Conservation (phyloP, 2,888 invertebrate species). For the Dendrolimus pini region DNA sequence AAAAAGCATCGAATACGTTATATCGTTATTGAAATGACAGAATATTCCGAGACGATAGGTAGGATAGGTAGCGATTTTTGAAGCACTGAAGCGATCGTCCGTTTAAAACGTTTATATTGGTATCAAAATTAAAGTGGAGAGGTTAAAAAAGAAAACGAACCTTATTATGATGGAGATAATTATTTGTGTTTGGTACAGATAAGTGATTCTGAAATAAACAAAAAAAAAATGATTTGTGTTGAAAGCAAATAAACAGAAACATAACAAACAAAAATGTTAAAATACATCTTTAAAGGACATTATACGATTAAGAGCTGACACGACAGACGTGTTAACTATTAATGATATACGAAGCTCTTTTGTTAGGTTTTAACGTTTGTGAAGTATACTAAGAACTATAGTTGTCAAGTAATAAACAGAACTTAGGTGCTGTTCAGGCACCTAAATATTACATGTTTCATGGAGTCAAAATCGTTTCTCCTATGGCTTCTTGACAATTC, state of each 20-base stretch:
- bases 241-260: slow-evolving; percentile 77
- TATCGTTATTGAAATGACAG: no score
- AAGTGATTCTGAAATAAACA: slow-evolving; percentile 92
- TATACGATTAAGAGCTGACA: neutral
- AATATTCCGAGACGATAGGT: no score
- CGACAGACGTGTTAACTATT: neutral
- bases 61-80: slow-evolving; percentile 25
- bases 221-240: slow-evolving; percentile 71
- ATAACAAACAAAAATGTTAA: slow-evolving; percentile 54
- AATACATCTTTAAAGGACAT: slow-evolving; percentile 7
- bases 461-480: no score
- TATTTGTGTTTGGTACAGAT: slow-evolving; percentile 91
- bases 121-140: slow-evolving; percentile 49
- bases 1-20: no score
- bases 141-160: slow-evolving; percentile 78
- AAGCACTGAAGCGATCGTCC: slow-evolving; percentile 54
- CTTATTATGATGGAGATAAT: slow-evolving; percentile 88
- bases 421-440: no score
- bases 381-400: no score
- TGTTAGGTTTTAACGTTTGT: no score
- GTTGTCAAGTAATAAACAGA: no score
- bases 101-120: slow-evolving; percentile 39
- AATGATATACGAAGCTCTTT: no score
- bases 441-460: no score
- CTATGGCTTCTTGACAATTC: no score